phyloP scores from a whole-genome alignment of 1,140 invertebrate genomes.

The Drosophila fuyamai region DNA sequence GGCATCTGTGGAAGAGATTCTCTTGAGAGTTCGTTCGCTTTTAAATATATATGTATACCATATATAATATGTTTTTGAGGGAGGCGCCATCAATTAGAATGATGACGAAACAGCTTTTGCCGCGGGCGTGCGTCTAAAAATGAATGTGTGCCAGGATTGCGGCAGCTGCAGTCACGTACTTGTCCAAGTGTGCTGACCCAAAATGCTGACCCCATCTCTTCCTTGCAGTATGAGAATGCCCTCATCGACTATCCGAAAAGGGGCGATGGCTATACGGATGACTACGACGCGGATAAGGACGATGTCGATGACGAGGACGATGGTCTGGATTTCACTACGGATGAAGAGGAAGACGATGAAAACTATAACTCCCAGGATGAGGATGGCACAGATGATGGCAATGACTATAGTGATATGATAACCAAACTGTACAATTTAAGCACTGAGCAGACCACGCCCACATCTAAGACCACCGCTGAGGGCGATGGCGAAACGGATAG shows the following conservation, averaged over 20 bases:
- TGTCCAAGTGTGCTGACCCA: slow-evolving; percentile 60
- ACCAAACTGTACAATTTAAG: slow-evolving; percentile 9
- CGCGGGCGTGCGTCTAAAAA: slow-evolving; percentile 36
- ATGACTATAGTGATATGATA: slow-evolving; percentile 50
- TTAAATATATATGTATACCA: slow-evolving; percentile 16
- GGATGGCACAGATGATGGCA: slow-evolving; percentile 34
- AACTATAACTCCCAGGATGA: not conserved
- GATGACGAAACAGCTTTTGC: slow-evolving; percentile 59
- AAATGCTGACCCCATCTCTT: slow-evolving; percentile 34
- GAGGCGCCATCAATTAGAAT: slow-evolving; percentile 76
- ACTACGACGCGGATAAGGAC: slow-evolving; percentile 45
- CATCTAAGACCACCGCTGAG: not conserved
- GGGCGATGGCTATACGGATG: slow-evolving; percentile 46
- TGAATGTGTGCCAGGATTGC: slow-evolving; percentile 26
- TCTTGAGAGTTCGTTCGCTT: slow-evolving; percentile 36
- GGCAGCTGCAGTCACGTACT: slow-evolving; percentile 66
- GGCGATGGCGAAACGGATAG: slow-evolving; percentile 12
- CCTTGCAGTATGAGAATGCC: slow-evolving; percentile 65
- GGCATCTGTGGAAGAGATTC: slow-evolving; percentile 33
- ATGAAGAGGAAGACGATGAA: slow-evolving; percentile 33
- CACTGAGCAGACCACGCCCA: slow-evolving; percentile 18
- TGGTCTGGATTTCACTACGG: slow-evolving; percentile 11
- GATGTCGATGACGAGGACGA: slow-evolving; percentile 50
- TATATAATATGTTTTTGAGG: slow-evolving; percentile 14
- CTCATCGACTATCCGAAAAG: slow-evolving; percentile 67